A percentile compares a stretch with the other conserved stretches of the same genome.
Evolutionary conservation across 2,888 invertebrate species (phyloP).

Genomic region (Oxytorus armatus): DNA sequence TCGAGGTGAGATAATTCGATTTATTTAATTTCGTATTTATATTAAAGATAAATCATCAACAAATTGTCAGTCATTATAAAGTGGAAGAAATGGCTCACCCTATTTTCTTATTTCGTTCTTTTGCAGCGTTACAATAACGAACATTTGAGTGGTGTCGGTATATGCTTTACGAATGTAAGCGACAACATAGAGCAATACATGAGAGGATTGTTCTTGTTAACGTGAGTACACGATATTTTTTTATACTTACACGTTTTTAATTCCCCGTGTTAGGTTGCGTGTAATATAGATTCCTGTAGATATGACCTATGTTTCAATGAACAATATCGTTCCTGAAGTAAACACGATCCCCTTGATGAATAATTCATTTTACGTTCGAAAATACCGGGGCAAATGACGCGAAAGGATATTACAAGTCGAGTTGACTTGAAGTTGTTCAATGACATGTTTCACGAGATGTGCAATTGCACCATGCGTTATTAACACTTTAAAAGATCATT

Average conservation of each 20-base stretch:
- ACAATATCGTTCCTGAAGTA: background rate
- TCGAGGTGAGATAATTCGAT: slow-evolving; percentile 88
- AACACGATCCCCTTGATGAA: slow-evolving; percentile 23
- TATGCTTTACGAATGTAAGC: slow-evolving; percentile 88
- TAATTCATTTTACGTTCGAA: slow-evolving; percentile 29
- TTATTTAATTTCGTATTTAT: too few species aligned
- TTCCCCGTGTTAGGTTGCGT: background rate
- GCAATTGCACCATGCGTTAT: too few species aligned
- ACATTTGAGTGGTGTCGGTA: slow-evolving; percentile 86
- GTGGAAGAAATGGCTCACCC: background rate
- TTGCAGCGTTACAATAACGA: slow-evolving; percentile 85
- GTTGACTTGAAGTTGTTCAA: too few species aligned
- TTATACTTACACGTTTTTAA: background rate
- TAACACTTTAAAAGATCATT: too few species aligned
- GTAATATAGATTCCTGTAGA: background rate
- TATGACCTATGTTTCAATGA: background rate
- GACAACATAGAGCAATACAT: slow-evolving; percentile 89
- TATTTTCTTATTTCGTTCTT: slow-evolving; percentile 28
- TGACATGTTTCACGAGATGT: too few species aligned
- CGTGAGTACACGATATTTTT: slow-evolving; percentile 85
- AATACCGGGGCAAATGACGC: background rate
- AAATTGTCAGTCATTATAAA: background rate
- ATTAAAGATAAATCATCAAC: background rate
- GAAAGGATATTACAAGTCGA: background rate
- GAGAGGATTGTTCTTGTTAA: slow-evolving; percentile 87